phyloP scores from a whole-genome alignment of 2,888 invertebrate species.

The Galerucella calmariensis region DNA sequence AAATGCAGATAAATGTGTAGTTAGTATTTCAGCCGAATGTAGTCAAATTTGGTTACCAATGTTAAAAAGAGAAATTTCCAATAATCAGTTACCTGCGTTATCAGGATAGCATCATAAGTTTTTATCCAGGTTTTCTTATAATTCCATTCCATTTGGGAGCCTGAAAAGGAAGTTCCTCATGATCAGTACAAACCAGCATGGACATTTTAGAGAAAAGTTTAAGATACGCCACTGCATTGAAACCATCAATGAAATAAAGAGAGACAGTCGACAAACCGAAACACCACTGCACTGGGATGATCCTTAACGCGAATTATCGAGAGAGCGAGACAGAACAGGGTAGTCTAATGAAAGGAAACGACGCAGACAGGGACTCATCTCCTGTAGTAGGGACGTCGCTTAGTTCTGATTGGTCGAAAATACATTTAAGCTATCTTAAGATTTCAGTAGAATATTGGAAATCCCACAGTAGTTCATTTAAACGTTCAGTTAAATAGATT shows the following conservation, averaged over 20 bases:
- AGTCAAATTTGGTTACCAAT: too few species aligned
- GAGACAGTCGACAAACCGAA: slow-evolving; percentile 37
- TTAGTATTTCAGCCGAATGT: too few species aligned
- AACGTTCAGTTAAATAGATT: slow-evolving; percentile 34
- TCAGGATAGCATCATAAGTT: too few species aligned
- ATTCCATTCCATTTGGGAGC: too few species aligned
- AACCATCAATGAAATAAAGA: slow-evolving; percentile 47
- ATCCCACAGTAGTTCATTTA: slow-evolving; percentile 46
- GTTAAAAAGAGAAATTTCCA: too few species aligned
- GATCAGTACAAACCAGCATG: too few species aligned
- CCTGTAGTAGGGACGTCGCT: slow-evolving; percentile 51
- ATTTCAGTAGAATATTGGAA: slow-evolving; percentile 50
- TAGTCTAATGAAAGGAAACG: slow-evolving; percentile 29
- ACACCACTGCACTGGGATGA: slow-evolving; percentile 42
- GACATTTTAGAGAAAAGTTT: too few species aligned
- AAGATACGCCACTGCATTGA: slow-evolving; percentile 20
- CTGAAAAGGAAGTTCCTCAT: too few species aligned
- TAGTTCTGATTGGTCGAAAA: slow-evolving; percentile 46
- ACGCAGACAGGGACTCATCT: slow-evolving; percentile 45
- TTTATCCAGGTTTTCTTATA: too few species aligned
- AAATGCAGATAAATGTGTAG: too few species aligned
- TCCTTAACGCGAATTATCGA: slow-evolving; percentile 41
- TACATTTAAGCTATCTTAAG: slow-evolving; percentile 50
- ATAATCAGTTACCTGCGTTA: too few species aligned
- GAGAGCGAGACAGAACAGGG: slow-evolving; percentile 40